Percentiles rank a stretch among this genome's conserved stretches.
Conservation (phyloP, 1,140 invertebrate species). For the Olivierus martensii region DNA sequence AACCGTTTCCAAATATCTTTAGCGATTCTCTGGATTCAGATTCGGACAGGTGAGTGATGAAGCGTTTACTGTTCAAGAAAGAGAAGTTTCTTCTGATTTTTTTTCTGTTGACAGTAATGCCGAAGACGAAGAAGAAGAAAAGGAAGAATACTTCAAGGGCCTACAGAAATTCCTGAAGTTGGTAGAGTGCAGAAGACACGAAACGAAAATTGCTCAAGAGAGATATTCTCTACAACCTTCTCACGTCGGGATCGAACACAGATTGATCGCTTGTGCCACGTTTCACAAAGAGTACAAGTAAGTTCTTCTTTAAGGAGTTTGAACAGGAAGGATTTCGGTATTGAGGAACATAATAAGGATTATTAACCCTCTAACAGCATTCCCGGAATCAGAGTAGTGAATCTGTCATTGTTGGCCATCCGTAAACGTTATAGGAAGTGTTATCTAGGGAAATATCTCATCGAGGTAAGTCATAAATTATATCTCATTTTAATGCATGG, state of each 20-base stretch:
- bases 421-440: slow-evolving; percentile 27
- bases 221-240: slow-evolving; percentile 12
- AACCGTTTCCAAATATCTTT: no score
- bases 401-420: slow-evolving; percentile 30
- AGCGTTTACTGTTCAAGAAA: no score
- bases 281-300: slow-evolving; percentile 34
- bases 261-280: slow-evolving; percentile 30
- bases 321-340: neutral
- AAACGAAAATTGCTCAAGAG: slow-evolving; percentile 7
- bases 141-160: slow-evolving; percentile 29
- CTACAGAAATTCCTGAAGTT: slow-evolving; percentile 26
- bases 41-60: no score
- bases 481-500: no score
- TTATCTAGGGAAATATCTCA: slow-evolving; percentile 31
- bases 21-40: no score
- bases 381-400: slow-evolving; percentile 28
- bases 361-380: slow-evolving; percentile 19
- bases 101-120: slow-evolving; percentile 2
- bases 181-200: slow-evolving; percentile 20
- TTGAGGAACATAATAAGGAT: neutral
- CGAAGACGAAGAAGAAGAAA: slow-evolving; percentile 19
- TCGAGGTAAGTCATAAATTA: slow-evolving; percentile 30
- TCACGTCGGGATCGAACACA: slow-evolving; percentile 28
- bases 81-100: no score
- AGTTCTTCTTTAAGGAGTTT: neutral